Evolutionary conservation across 2,797 vertebrate genomes (phyloP).

Genomic region (Girardinus metallicus): DNA sequence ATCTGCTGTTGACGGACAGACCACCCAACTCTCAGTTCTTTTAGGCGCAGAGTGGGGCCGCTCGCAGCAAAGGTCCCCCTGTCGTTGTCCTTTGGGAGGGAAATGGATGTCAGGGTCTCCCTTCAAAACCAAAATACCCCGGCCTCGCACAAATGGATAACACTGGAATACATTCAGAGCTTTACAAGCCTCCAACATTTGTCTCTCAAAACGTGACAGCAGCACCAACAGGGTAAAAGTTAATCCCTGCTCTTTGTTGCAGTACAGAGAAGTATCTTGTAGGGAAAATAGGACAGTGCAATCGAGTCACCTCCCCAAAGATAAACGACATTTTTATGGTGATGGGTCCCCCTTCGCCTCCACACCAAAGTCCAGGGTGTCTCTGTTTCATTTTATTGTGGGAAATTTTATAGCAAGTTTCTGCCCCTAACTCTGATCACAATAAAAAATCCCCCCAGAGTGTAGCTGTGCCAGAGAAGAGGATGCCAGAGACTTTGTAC

Average conservation of each 20-base stretch:
- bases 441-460: constrained; percentile 78
- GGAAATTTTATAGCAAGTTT: constrained; percentile 73
- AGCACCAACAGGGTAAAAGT: constrained; percentile 23
- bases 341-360: constrained; percentile 51
- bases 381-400: constrained; percentile 68
- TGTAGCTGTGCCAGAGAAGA: constrained; percentile 67
- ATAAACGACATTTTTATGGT: constrained; percentile 67
- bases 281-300: constrained; percentile 49
- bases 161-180: constrained; percentile 58
- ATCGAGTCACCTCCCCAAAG: constrained; percentile 57
- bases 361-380: constrained; percentile 40
- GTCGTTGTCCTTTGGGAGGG: constrained; percentile 77
- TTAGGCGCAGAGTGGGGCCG: constrained; percentile 74
- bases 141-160: constrained; percentile 61
- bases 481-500: constrained; percentile 82
- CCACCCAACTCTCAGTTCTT: constrained; percentile 84
- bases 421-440: constrained; percentile 71
- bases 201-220: constrained; percentile 62
- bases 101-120: constrained; percentile 76
- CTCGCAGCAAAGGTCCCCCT: constrained; percentile 71
- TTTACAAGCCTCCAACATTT: constrained; percentile 60
- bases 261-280: constrained; percentile 51
- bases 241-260: constrained; percentile 44
- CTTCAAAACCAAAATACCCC: constrained; percentile 65
- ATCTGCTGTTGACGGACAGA: constrained; percentile 85